Conservation (phyloP, 2,888 invertebrate genomes). For the Tetropium fuscum region DNA sequence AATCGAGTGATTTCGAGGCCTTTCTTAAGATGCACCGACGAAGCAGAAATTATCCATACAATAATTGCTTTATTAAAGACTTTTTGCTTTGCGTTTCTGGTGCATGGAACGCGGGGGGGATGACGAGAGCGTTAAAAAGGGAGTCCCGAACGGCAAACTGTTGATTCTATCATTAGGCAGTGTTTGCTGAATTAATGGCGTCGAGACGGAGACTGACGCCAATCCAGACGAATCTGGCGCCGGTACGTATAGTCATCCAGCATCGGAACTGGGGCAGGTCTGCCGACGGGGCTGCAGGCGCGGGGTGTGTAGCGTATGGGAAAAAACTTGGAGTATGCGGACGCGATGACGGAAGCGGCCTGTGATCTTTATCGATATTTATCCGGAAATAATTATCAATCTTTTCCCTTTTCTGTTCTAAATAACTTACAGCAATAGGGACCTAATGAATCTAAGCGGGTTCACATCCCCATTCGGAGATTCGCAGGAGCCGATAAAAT, state of each 20-base stretch:
- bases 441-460: too few relatives aligned
- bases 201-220: conserved; percentile 63
- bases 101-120: not conserved
- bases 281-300: not conserved
- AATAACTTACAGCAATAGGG: too few relatives aligned
- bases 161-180: conserved; percentile 67
- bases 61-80: not conserved
- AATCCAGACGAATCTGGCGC: conserved; percentile 40
- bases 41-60: too few relatives aligned
- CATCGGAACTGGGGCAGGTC: conserved; percentile 19
- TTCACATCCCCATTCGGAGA: too few relatives aligned
- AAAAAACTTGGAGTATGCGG: conserved; percentile 7
- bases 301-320: not conserved
- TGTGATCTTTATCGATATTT: too few relatives aligned
- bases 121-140: not conserved
- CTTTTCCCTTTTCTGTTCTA: too few relatives aligned
- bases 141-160: conserved; percentile 57
- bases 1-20: too few relatives aligned
- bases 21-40: too few relatives aligned
- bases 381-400: too few relatives aligned
- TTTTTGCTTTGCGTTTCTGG: not conserved
- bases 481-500: too few relatives aligned
- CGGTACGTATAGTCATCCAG: conserved; percentile 23
- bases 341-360: not conserved
- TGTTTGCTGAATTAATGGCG: conserved; percentile 67